Percentiles rank a stretch among this genome's conserved stretches.
phyloP scores from a whole-genome alignment of 2,888 invertebrate genomes.

The Shargacucullia verbasci region DNA sequence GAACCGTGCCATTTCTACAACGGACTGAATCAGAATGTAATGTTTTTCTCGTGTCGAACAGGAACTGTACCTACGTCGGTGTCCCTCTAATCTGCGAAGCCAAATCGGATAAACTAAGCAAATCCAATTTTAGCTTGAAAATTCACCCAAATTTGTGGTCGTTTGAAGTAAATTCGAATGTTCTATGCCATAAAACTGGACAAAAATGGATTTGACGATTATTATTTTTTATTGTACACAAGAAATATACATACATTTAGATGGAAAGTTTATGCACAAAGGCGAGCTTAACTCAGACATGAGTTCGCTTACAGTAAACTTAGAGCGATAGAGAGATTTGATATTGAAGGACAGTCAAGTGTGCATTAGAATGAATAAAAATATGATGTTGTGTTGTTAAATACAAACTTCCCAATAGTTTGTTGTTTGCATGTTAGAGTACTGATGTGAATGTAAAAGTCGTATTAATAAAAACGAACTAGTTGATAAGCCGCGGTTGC shows the following conservation, averaged over 20 bases:
- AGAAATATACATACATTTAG: no score
- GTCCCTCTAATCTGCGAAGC: slow-evolving; percentile 11
- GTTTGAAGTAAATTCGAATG: slow-evolving; percentile 2
- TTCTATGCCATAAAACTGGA: slow-evolving; percentile 13
- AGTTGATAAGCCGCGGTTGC: slow-evolving; percentile 24
- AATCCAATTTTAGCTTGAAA: slow-evolving; percentile 20
- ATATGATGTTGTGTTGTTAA: slow-evolving; percentile 17
- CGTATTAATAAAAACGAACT: slow-evolving; percentile 34
- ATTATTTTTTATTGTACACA: no score
- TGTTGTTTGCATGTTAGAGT: slow-evolving; percentile 12
- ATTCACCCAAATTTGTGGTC: slow-evolving; percentile 2
- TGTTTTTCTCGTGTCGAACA: slow-evolving; percentile 1
- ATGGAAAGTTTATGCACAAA: no score
- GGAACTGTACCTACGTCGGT: slow-evolving; percentile 2
- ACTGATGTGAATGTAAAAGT: slow-evolving; percentile 24
- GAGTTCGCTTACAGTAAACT: no score
- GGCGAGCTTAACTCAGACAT: no score
- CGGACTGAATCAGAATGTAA: slow-evolving; percentile 3
- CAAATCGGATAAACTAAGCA: slow-evolving; percentile 19
- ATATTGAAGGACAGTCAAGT: no score
- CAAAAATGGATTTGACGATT: slow-evolving; percentile 1
- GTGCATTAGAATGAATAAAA: no score
- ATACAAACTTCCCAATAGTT: slow-evolving; percentile 8
- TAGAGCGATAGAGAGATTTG: no score
- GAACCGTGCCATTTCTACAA: neutral